Evolutionary conservation across 1,140 invertebrate species (phyloP).

Genomic region (Bombus ignitus): DNA sequence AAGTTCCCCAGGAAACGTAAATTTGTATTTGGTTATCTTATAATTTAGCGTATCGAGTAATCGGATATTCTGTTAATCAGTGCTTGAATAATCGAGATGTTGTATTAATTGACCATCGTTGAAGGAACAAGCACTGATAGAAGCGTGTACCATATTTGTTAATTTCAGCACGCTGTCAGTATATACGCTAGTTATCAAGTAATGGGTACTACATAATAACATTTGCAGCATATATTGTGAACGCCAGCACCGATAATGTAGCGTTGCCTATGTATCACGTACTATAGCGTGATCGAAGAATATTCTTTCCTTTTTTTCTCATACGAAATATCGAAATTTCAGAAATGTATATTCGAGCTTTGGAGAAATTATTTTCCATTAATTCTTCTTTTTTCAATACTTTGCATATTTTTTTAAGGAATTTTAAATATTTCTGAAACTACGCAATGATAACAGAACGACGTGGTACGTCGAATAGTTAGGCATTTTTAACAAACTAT

Average conservation of each 20-base stretch:
- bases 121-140: not conserved
- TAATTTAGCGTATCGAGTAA: not conserved
- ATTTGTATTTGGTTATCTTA: not conserved
- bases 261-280: not conserved
- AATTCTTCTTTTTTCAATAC: not conserved
- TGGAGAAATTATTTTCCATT: not conserved
- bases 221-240: not conserved
- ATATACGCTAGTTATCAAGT: conserved; percentile 3
- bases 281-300: not conserved
- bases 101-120: not conserved
- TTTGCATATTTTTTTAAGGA: not conserved
- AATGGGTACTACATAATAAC: not conserved
- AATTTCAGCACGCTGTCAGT: not conserved
- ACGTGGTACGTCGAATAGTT: not conserved
- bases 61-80: not conserved
- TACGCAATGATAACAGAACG: not conserved
- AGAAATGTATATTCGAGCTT: not conserved
- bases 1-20: not conserved
- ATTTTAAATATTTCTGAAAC: not conserved
- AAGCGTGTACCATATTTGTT: conserved; percentile 10
- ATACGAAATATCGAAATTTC: not conserved
- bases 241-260: not conserved
- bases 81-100: not conserved
- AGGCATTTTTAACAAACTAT: not conserved
- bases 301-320: not conserved